A percentile compares a stretch with the other conserved stretches of the same genome.
Conservation (phyloP, 2,888 invertebrate species). For the Chelonus formosanus region DNA sequence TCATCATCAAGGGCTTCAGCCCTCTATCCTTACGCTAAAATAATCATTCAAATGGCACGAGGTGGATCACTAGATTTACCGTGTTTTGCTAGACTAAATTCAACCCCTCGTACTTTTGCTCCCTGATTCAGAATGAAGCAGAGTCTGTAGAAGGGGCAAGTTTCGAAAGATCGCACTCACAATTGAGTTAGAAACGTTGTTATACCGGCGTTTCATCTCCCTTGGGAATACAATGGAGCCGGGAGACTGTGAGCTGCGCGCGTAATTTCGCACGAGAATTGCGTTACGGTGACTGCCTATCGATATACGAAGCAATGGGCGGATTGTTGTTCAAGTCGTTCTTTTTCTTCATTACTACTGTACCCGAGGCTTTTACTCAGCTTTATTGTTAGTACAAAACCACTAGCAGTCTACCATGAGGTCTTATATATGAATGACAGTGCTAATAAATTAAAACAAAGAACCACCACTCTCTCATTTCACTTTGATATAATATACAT, state of each 20-base stretch:
- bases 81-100: conserved; percentile 5
- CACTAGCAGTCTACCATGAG: too few species aligned
- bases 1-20: conserved; percentile 3
- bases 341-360: neutral
- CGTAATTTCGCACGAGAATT: conserved; percentile 53
- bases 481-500: too few species aligned
- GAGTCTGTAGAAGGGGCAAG: conserved; percentile 3
- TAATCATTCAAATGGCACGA: conserved; percentile 39
- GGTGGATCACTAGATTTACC: conserved; percentile 17
- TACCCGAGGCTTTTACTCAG: neutral
- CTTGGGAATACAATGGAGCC: conserved; percentile 26
- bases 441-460: too few species aligned
- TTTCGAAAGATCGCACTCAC: conserved; percentile 49
- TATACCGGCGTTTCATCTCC: conserved; percentile 34
- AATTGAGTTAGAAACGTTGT: conserved; percentile 39
- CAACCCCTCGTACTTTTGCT: conserved; percentile 9
- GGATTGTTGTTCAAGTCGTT: conserved; percentile 6
- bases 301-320: conserved; percentile 35
- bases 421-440: too few species aligned
- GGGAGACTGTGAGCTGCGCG: conserved; percentile 23
- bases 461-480: too few species aligned
- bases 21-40: conserved; percentile 32
- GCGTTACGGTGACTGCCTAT: conserved; percentile 47
- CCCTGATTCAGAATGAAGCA: conserved; percentile 9
- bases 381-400: too few species aligned